A percentile compares a stretch with the other conserved stretches of the same genome.
Evolutionary conservation across 1,140 invertebrate species (phyloP).

Genomic region (Bombus terrestris): DNA sequence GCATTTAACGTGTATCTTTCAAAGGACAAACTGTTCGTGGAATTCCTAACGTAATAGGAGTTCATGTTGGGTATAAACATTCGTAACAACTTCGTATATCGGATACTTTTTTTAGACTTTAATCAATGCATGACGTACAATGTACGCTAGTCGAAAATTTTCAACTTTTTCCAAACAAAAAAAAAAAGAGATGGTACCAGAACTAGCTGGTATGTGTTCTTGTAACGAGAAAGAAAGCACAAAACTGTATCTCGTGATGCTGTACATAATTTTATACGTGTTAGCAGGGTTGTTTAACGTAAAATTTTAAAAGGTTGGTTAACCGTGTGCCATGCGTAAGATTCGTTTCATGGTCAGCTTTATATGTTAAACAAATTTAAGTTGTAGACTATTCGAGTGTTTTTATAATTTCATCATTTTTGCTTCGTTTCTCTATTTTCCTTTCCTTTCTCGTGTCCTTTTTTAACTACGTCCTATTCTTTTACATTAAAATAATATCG

Average conservation of each 20-base stretch:
- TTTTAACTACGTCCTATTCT: background rate
- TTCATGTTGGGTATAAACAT: conserved; percentile 18
- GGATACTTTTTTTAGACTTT: conserved; percentile 54
- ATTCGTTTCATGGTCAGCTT: conserved; percentile 59
- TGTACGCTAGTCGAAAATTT: conserved; percentile 54
- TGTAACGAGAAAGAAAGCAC: conserved; percentile 45
- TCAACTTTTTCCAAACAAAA: conserved; percentile 36
- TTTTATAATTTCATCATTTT: conserved; percentile 37
- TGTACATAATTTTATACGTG: conserved; percentile 75
- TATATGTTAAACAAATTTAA: conserved; percentile 42
- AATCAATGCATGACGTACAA: conserved; percentile 31
- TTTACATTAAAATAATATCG: conserved; percentile 26
- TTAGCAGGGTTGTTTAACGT: conserved; percentile 63
- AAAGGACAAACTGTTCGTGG: conserved; percentile 23
- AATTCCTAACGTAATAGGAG: conserved; percentile 29
- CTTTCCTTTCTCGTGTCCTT: conserved; percentile 9
- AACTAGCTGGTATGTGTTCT: conserved; percentile 11
- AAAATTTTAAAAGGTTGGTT: conserved; percentile 45
- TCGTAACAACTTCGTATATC: conserved; percentile 46
- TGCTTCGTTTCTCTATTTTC: conserved; percentile 13
- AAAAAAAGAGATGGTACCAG: background rate
- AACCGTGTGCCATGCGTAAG: conserved; percentile 72
- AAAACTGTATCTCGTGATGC: conserved; percentile 54
- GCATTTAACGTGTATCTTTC: conserved; percentile 60
- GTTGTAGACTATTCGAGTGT: conserved; percentile 46